Conservation (phyloP, 2,888 invertebrate species). For the Plagodis pulveraria region DNA sequence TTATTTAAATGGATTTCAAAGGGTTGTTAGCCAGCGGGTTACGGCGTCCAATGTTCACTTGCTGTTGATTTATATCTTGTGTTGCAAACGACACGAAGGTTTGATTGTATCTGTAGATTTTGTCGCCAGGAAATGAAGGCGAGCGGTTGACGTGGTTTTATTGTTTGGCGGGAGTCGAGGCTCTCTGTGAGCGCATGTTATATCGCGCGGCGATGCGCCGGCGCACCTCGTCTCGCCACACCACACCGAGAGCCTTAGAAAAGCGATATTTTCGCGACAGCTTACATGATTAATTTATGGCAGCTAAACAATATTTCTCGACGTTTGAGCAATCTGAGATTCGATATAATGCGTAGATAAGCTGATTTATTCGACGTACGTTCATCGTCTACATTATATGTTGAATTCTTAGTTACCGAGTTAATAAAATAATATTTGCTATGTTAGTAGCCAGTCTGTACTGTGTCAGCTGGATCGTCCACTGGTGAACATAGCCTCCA, state of each 20-base stretch:
- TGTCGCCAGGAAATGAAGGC: slow-evolving; percentile 80
- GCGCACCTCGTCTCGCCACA: slow-evolving; percentile 45
- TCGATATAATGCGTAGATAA: slow-evolving; percentile 77
- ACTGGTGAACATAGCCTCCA: too few species aligned
- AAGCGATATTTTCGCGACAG: slow-evolving; percentile 82
- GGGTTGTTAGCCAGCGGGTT: slow-evolving; percentile 54
- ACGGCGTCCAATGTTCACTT: slow-evolving; percentile 43
- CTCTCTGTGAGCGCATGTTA: slow-evolving; percentile 63
- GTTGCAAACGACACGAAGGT: slow-evolving; percentile 63
- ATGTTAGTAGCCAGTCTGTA: too few species aligned
- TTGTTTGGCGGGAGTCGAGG: slow-evolving; percentile 52
- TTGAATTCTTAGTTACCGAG: slow-evolving; percentile 1
- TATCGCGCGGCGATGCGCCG: slow-evolving; percentile 63
- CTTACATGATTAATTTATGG: slow-evolving; percentile 84
- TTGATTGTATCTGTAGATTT: slow-evolving; percentile 79
- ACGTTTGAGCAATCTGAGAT: slow-evolving; percentile 64
- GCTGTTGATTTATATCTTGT: slow-evolving; percentile 72
- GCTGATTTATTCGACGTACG: slow-evolving; percentile 70
- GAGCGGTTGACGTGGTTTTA: slow-evolving; percentile 62
- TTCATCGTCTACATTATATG: slow-evolving; percentile 15
- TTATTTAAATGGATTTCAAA: slow-evolving; percentile 75
- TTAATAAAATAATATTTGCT: too few species aligned
- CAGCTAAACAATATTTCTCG: slow-evolving; percentile 71
- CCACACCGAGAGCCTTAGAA: slow-evolving; percentile 58
- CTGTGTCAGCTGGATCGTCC: too few species aligned